Evolutionary conservation across 1,140 invertebrate species (phyloP), one percentile per base, ranked within the genome.

Genomic region (Brachionus rubens): DNA sequence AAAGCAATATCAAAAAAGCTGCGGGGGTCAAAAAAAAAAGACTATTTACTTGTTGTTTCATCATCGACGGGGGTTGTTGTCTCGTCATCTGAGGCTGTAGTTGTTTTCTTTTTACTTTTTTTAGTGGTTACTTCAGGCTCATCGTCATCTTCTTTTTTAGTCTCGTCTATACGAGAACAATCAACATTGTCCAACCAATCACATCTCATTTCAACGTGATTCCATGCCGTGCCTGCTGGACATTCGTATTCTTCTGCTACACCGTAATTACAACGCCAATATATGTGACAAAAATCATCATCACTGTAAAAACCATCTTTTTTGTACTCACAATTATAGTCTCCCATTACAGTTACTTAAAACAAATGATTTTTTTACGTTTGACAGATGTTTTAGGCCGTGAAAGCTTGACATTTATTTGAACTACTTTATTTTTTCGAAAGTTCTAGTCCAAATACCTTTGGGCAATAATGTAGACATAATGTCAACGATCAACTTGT

Each of bases 121-220:
- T 50, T 54, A 21, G 46, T 54, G 3, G 30, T 72, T 50, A 26
- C 46, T 19, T 54, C 68, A 3, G 46, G 16, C 19, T 76, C 56
- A 30, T 59, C 43, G 19, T 19, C 54, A 4, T 50, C 54, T 24
- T 59, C 14, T 76, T 46, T n/a, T 62, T 59, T 47, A 19, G 54
- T 24, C 16, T 68, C 54, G 21, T 62, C 75, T 33, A 33, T 41
- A 21, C 75, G 16, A 0, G 52, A 33, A 28, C 75, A 76, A 26
- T 76, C 75, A 6, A 76, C 75, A 76, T 47, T 76, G 21, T 76
- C 75, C n/a, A 76, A 36, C 75, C 75, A 76, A 24, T 76, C 54
- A 43, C 75, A 76, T 46, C 54, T 52, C 41, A 28, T 65, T 24
- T 46, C 40, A 10, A 47, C 40, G 46, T 76, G 75, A 30, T 76